Evolutionary conservation across 2,113 vertebrate species (phyloP).

Genomic region (Oncorhynchus masou): DNA sequence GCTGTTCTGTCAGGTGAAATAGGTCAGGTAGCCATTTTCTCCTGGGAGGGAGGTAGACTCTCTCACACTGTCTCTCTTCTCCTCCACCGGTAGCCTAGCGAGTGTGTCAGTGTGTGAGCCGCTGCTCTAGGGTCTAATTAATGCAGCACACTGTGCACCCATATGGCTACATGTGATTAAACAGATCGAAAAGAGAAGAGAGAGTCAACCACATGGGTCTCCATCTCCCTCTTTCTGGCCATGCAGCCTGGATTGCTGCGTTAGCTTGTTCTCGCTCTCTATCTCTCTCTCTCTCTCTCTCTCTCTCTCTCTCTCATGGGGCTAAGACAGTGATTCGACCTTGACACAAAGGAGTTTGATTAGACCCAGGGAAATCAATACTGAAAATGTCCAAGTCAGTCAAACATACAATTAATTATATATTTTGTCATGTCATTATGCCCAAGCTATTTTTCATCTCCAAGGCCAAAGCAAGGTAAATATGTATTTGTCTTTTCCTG

Average conservation of each 20-base stretch:
- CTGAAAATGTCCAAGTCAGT: slow-evolving; percentile 46
- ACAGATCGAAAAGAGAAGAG: slow-evolving; percentile 26
- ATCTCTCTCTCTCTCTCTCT: background rate
- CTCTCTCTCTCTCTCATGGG: slow-evolving; percentile 10
- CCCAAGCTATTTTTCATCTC: slow-evolving; percentile 15
- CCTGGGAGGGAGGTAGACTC: too few species aligned
- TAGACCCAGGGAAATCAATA: slow-evolving; percentile 54
- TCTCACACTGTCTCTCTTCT: too few species aligned
- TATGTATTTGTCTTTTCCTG: slow-evolving; percentile 25
- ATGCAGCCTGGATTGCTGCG: slow-evolving; percentile 31
- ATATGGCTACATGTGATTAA: slow-evolving; percentile 67
- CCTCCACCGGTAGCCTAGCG: too few species aligned
- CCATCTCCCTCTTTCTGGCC: slow-evolving; percentile 31
- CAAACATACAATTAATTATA: slow-evolving; percentile 44
- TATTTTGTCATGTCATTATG: slow-evolving; percentile 30
- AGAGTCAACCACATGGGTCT: slow-evolving; percentile 3
- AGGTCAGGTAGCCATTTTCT: too few species aligned
- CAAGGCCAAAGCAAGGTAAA: slow-evolving; percentile 35
- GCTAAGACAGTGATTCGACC: slow-evolving; percentile 50
- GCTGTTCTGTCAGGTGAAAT: too few species aligned
- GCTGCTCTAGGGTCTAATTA: slow-evolving; percentile 65
- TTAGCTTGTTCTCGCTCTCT: slow-evolving; percentile 23
- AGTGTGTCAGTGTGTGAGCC: slow-evolving; percentile 21
- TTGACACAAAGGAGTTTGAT: slow-evolving; percentile 49
- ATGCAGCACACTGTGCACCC: slow-evolving; percentile 65